These are phyloP conservation scores for Xestia ashworthii DNA, from an alignment of 2,888 invertebrate genomes.

Conservation along the genomic window DNA sequence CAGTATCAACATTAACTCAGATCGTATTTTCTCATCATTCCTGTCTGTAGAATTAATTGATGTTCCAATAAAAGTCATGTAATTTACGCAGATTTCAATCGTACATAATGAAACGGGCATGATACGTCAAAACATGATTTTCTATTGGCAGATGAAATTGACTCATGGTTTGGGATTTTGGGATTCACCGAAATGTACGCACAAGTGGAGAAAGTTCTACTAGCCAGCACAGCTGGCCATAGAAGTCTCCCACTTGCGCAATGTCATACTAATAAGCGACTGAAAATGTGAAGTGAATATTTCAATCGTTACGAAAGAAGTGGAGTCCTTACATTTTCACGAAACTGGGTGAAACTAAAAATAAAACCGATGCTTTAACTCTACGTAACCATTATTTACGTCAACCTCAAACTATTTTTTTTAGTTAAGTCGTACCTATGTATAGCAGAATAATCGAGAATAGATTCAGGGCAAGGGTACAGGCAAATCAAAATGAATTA, in stretches of 20 bases:
- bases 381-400: constrained; percentile 54
- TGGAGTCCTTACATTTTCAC: constrained; percentile 21
- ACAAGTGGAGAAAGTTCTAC: constrained; percentile 51
- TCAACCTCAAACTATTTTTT: constrained; percentile 53
- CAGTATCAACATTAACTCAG: constrained; percentile 19
- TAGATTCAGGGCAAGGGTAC: constrained; percentile 38
- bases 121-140: constrained; percentile 45
- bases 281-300: constrained; percentile 36
- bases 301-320: constrained; percentile 16
- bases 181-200: constrained; percentile 35
- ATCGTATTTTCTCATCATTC: constrained; percentile 46
- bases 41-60: constrained; percentile 42
- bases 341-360: constrained; percentile 47
- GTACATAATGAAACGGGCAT: constrained; percentile 9
- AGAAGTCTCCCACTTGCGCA: constrained; percentile 16
- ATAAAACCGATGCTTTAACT: constrained; percentile 52
- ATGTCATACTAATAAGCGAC: not conserved
- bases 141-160: constrained; percentile 33
- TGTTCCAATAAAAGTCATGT: constrained; percentile 45
- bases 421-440: constrained; percentile 25
- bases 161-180: constrained; percentile 32
- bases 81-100: constrained; percentile 23
- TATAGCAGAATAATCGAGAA: constrained; percentile 28
- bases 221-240: constrained; percentile 13
- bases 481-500: constrained; percentile 22